Conservation (phyloP, 2,888 invertebrate species). For the Phyllotreta cruciferae region DNA sequence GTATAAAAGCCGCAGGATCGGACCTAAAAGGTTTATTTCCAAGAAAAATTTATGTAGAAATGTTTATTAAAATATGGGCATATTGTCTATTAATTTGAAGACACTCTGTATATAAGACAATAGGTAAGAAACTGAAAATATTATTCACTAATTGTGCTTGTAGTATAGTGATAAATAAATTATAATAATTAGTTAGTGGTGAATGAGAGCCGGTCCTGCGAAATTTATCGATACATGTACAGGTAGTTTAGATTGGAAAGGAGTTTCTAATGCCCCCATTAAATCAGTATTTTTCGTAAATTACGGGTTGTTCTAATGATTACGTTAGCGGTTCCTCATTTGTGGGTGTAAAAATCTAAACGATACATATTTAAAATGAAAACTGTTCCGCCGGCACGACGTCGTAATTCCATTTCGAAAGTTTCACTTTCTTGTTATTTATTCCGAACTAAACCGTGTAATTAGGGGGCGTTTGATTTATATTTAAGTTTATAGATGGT, state of each 20-base stretch:
- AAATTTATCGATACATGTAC: not conserved
- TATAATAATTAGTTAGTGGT: too few species aligned
- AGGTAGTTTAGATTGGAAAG: conserved; percentile 4
- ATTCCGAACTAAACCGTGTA: not conserved
- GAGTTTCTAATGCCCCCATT: conserved; percentile 20
- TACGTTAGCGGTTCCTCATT: conserved; percentile 8
- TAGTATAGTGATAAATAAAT: too few species aligned
- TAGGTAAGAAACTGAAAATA: too few species aligned
- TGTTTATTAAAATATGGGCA: too few species aligned
- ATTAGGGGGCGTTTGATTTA: too few species aligned
- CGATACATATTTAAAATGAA: conserved; percentile 14
- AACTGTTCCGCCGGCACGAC: conserved; percentile 7
- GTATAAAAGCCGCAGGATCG: not conserved
- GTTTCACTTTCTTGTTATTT: not conserved
- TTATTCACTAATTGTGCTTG: too few species aligned
- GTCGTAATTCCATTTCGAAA: not conserved
- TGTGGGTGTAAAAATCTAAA: conserved; percentile 18
- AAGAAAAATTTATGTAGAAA: too few species aligned
- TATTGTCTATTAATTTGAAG: too few species aligned
- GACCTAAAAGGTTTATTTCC: not conserved
- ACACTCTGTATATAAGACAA: too few species aligned
- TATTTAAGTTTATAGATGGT: too few species aligned
- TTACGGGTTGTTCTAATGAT: conserved; percentile 17
- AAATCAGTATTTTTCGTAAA: conserved; percentile 22
- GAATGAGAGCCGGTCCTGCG: not conserved